These are phyloP conservation scores for Drosophila demipolita DNA, from an alignment of 2,888 invertebrate genomes.

Conservation along the genomic window DNA sequence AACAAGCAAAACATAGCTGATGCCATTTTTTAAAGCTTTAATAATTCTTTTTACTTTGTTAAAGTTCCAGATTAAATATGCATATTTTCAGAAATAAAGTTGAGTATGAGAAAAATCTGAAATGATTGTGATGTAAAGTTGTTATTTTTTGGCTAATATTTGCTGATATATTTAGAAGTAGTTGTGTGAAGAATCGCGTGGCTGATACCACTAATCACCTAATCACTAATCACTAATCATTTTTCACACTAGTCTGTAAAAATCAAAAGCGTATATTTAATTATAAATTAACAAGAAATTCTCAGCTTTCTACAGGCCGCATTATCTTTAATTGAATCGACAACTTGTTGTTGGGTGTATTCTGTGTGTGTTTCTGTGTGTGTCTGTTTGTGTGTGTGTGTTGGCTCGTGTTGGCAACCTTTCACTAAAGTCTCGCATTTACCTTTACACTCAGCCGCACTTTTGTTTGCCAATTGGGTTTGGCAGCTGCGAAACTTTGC, in stretches of 20 bases:
- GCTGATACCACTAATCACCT: not conserved
- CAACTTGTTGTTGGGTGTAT: constrained; percentile 25
- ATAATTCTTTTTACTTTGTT: not conserved
- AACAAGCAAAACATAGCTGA: not conserved
- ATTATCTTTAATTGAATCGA: constrained; percentile 58
- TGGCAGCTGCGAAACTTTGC: constrained; percentile 64
- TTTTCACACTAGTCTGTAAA: constrained; percentile 44
- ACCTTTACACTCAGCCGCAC: constrained; percentile 59
- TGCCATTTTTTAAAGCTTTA: not conserved
- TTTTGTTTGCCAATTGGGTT: constrained; percentile 68
- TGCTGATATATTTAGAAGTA: not conserved
- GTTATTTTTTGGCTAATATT: not conserved
- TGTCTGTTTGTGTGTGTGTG: constrained; percentile 6
- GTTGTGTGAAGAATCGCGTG: constrained; percentile 5
- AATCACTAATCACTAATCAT: too few relatives aligned
- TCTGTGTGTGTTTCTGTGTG: constrained; percentile 1
- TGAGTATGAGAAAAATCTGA: not conserved
- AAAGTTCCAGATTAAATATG: not conserved
- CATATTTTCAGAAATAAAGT: not conserved
- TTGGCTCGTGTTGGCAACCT: constrained; percentile 43
- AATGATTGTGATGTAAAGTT: not conserved
- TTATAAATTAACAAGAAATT: constrained; percentile 47
- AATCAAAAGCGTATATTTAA: constrained; percentile 28
- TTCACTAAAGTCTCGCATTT: constrained; percentile 57
- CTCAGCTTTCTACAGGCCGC: constrained; percentile 48